Base-by-base conservation (phyloP, 2,113 vertebrate species). In the Solea senegalensis region DNA sequence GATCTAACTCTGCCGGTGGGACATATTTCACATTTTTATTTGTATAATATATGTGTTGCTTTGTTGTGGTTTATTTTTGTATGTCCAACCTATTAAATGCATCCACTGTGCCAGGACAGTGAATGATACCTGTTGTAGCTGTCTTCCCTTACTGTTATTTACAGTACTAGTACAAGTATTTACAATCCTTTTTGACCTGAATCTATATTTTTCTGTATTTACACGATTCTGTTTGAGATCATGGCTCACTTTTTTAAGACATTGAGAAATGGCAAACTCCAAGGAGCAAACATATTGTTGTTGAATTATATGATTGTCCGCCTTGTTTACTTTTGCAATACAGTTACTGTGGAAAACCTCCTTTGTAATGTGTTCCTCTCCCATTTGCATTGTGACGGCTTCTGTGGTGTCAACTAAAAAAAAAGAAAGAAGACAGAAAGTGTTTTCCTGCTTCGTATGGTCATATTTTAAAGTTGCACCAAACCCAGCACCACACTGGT, bases 11-110 rank as follows among this genome's bases (percentile, higher is more conserved):
- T 94, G 94, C 95, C 95, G 88, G 94, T 94, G 93, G 94, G 95
- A 95, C 93, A 94, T 77, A 46, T 95, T 95, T 96, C 95, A 96
- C 94, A 94, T 81, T 88, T 97, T 96, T 86, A 78, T 96, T 99
- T 97, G 94, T 96, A 94, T 92, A 92, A 87, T 91, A 91, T 86
- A 89, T 94, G 93, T 93, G 86, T 94, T 91, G 90, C 93, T 94
- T 93, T 95, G 89, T 96, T 87, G 92, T 91, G 79, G 89, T n/a
- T 92, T 92, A 91, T 94, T 90, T 92, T 93, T 81, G 5, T 83
- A 92, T 92, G 91, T 93, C 90, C 69, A 86, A 89, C 83, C 82
- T 88, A 92, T 94, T 91, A 92, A 93, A 93, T 82, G 82, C 88
- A 87, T 92, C 90, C 87, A 84, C 90, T 91, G 93, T 87, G 84